phyloP scores from a whole-genome alignment of 2,888 invertebrate species.

The Metopia argyrocephala region DNA sequence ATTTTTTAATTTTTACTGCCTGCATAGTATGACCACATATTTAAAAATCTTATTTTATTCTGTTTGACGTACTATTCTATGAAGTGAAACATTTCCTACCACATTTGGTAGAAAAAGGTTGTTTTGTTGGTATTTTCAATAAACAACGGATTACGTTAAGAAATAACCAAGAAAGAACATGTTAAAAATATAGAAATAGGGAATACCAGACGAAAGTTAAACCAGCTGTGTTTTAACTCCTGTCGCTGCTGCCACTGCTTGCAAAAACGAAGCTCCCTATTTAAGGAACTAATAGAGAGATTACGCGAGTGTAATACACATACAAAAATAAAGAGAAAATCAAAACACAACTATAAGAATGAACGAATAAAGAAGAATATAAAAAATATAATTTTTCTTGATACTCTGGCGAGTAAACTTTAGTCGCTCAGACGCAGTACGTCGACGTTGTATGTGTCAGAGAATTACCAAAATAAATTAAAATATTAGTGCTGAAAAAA shows the following conservation, averaged over 20 bases:
- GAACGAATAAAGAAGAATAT: constrained; percentile 19
- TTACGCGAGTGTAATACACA: background rate
- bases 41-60: too few species aligned
- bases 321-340: constrained; percentile 22
- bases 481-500: constrained; percentile 27
- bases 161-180: too few species aligned
- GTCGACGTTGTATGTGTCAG: constrained; percentile 60
- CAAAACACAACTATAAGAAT: background rate
- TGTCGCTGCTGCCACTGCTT: background rate
- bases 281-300: constrained; percentile 13
- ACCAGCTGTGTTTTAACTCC: constrained; percentile 41
- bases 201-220: constrained; percentile 53
- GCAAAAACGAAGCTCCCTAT: constrained; percentile 36
- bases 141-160: constrained; percentile 20
- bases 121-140: constrained; percentile 27
- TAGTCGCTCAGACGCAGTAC: constrained; percentile 63
- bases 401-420: constrained; percentile 50
- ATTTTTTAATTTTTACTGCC: too few species aligned
- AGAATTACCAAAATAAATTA: constrained; percentile 19
- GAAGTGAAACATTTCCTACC: background rate
- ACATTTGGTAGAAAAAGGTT: background rate
- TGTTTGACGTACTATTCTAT: too few species aligned
- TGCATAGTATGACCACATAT: too few species aligned
- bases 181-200: constrained; percentile 25
- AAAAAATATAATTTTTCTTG: constrained; percentile 32